phyloP scores from a whole-genome alignment of 2,888 invertebrate genomes.

The Alloscopus bannaensis region DNA sequence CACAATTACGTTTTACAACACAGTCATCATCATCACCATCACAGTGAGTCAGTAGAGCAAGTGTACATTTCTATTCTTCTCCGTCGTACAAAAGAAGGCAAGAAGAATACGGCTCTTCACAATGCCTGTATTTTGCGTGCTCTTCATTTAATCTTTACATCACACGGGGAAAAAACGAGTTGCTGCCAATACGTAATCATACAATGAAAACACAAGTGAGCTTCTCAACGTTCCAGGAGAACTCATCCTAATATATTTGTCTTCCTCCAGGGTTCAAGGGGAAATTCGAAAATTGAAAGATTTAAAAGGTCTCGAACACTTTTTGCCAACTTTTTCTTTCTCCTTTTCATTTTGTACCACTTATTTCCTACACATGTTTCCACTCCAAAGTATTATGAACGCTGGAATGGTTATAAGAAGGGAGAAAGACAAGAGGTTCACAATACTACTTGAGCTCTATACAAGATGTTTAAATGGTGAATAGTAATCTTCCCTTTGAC shows the following conservation, averaged over 20 bases:
- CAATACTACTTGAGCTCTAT: too few species aligned
- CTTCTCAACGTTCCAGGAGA: not conserved
- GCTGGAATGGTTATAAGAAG: not conserved
- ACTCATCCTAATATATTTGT: too few species aligned
- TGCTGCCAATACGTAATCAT: conserved; percentile 13
- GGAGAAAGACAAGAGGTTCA: too few species aligned
- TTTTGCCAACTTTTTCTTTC: not conserved
- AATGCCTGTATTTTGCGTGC: not conserved
- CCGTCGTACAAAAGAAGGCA: not conserved
- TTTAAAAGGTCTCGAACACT: conserved; percentile 41
- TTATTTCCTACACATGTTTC: not conserved
- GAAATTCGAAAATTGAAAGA: conserved; percentile 51
- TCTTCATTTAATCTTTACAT: too few species aligned
- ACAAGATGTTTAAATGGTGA: too few species aligned
- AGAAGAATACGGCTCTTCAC: conserved; percentile 1
- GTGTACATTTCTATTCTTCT: conserved; percentile 6
- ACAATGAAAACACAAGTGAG: conserved; percentile 20
- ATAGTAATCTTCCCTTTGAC: not conserved
- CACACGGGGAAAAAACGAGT: too few species aligned
- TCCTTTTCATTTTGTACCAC: not conserved
- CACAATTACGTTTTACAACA: conserved; percentile 23
- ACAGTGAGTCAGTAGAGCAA: conserved; percentile 14
- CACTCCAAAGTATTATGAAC: not conserved
- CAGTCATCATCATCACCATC: not conserved
- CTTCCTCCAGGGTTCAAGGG: not conserved